These are phyloP conservation scores for Drosophila seguyi DNA, from an alignment of 1,140 invertebrate genomes.

Conservation along the genomic window DNA sequence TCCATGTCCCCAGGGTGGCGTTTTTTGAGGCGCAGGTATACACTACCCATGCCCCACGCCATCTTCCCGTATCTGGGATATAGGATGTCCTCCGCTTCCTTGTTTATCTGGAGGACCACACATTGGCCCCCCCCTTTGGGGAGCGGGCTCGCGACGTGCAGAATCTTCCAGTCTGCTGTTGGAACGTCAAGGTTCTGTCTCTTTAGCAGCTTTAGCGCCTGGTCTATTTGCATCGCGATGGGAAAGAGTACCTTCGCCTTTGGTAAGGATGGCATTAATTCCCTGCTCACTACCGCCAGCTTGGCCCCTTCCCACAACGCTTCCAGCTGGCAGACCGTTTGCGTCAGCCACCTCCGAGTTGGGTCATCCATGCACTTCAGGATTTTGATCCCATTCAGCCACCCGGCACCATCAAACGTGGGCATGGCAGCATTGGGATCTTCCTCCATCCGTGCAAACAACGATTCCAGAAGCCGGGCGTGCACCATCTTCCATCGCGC, in stretches of 20 bases:
- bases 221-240: neutral
- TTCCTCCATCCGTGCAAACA: neutral
- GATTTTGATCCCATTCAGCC: conserved; percentile 4
- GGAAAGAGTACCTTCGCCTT: conserved; percentile 1
- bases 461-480: neutral
- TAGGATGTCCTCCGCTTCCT: too few species aligned
- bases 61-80: too few species aligned
- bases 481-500: neutral
- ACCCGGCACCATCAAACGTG: too few species aligned
- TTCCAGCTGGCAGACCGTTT: neutral
- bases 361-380: neutral
- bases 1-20: too few species aligned
- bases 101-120: too few species aligned
- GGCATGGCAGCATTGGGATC: too few species aligned
- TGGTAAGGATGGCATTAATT: neutral
- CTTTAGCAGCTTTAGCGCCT: neutral
- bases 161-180: conserved; percentile 5
- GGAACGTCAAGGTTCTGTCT: neutral
- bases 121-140: neutral
- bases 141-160: neutral
- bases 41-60: too few species aligned
- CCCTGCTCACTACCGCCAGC: too few species aligned
- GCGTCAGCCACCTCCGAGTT: too few species aligned
- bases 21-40: too few species aligned
- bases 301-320: neutral